These are phyloP conservation scores for Coreoperca whiteheadi DNA, from an alignment of 2,113 vertebrate genomes.

Conservation along the genomic window DNA sequence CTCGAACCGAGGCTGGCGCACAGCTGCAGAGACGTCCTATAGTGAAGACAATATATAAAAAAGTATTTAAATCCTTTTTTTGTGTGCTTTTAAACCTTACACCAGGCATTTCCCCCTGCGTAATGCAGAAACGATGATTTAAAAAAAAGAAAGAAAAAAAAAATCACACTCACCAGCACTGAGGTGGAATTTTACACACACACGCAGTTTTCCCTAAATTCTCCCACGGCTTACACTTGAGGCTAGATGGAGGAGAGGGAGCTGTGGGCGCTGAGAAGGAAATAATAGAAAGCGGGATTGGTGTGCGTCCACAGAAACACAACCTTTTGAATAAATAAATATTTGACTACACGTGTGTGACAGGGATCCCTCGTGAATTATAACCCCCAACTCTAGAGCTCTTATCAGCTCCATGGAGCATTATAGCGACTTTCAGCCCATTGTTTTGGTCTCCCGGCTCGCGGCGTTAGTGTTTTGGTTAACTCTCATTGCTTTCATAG, in stretches of 20 bases:
- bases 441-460: no score
- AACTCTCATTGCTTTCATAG: no score
- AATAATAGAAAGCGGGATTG: not conserved
- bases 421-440: not conserved
- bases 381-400: no score
- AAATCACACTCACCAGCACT: constrained; percentile 88
- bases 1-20: constrained; percentile 83
- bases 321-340: not conserved
- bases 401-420: not conserved
- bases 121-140: not conserved
- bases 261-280: constrained; percentile 39
- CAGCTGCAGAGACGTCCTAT: constrained; percentile 87
- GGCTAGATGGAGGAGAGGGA: constrained; percentile 57
- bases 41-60: constrained; percentile 7
- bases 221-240: constrained; percentile 90
- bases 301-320: not conserved
- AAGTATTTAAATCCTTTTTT: not conserved
- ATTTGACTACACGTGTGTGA: not conserved
- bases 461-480: not conserved
- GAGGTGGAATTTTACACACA: constrained; percentile 90
- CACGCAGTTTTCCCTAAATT: constrained; percentile 83
- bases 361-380: not conserved
- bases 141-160: no score
- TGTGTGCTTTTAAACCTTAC: not conserved
- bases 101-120: not conserved